These are phyloP conservation scores for Genyomyrus donnyi DNA, from an alignment of 2,113 vertebrate species.

Conservation along the genomic window DNA sequence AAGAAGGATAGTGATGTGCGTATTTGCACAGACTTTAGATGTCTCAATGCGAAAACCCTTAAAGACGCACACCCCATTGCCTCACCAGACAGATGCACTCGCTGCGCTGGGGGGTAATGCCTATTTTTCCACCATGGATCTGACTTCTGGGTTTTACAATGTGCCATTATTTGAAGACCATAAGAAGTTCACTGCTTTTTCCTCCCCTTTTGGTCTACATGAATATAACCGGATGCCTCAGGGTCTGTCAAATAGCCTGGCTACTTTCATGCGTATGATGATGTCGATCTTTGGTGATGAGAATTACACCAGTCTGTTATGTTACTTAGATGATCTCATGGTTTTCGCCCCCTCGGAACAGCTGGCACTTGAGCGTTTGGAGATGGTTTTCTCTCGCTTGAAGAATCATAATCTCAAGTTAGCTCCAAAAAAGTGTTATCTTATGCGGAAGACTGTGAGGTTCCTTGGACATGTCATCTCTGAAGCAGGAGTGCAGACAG, in stretches of 20 bases:
- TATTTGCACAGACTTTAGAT: neutral
- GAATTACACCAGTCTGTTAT: conserved; percentile 33
- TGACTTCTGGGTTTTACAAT: conserved; percentile 11
- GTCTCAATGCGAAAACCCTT: neutral
- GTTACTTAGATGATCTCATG: conserved; percentile 31
- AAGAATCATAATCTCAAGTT: conserved; percentile 30
- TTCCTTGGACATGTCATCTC: conserved; percentile 29
- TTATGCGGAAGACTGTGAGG: conserved; percentile 14
- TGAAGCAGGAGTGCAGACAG: conserved; percentile 11
- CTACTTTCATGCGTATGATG: conserved; percentile 28
- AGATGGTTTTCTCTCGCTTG: conserved; percentile 26
- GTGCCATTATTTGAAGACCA: conserved; percentile 17
- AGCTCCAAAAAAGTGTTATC: conserved; percentile 22
- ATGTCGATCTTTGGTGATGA: conserved; percentile 25
- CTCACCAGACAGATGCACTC: neutral
- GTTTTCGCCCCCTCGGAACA: conserved; percentile 27
- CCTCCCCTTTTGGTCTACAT: conserved; percentile 7
- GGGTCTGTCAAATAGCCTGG: conserved; percentile 24
- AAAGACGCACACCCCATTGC: neutral
- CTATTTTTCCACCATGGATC: neutral
- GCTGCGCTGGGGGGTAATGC: conserved; percentile 15
- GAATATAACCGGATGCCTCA: conserved; percentile 13
- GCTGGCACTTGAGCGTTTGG: conserved; percentile 6
- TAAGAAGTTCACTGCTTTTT: conserved; percentile 12
- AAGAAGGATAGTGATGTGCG: neutral